A percentile compares a stretch with the other conserved stretches of the same genome.
phyloP scores from a whole-genome alignment of 2,888 invertebrate species.

The Ferrisia virgata region DNA sequence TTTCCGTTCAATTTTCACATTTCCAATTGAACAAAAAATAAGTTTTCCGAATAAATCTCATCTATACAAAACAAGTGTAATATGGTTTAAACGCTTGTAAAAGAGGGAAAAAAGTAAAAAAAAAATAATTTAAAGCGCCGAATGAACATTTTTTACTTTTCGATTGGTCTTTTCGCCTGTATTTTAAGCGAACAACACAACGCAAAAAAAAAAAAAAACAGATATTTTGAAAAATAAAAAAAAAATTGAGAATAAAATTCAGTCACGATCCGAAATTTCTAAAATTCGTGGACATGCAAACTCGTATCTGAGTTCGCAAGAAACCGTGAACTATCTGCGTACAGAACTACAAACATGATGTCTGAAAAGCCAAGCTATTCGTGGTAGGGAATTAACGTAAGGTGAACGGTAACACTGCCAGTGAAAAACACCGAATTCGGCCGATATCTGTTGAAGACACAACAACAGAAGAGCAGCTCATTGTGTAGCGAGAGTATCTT shows the following conservation, averaged over 20 bases:
- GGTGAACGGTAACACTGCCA: slow-evolving; percentile 5
- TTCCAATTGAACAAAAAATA: slow-evolving; percentile 27
- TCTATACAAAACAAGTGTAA: neutral
- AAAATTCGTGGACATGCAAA: neutral
- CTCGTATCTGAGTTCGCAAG: neutral
- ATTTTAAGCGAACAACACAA: neutral
- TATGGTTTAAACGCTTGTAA: neutral
- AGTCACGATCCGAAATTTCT: neutral
- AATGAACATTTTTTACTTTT: slow-evolving; percentile 8
- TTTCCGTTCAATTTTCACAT: slow-evolving; percentile 18
- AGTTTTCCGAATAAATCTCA: slow-evolving; percentile 23
- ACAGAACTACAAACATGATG: neutral
- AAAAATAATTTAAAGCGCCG: slow-evolving; percentile 24
- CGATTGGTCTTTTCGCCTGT: neutral
- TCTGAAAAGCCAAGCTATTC: neutral
- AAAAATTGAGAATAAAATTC: neutral
- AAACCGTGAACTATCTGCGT: neutral
- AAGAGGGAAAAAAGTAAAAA: slow-evolving; percentile 21
- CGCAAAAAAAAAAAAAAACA: neutral
- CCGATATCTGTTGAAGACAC: neutral
- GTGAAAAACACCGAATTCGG: neutral
- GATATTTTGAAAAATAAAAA: neutral
- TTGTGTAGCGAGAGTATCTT: neutral
- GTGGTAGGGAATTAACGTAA: neutral
- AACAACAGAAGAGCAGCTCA: neutral